These are phyloP conservation scores for Tetragonisca angustula DNA, from an alignment of 2,888 invertebrate genomes.

Conservation along the genomic window DNA sequence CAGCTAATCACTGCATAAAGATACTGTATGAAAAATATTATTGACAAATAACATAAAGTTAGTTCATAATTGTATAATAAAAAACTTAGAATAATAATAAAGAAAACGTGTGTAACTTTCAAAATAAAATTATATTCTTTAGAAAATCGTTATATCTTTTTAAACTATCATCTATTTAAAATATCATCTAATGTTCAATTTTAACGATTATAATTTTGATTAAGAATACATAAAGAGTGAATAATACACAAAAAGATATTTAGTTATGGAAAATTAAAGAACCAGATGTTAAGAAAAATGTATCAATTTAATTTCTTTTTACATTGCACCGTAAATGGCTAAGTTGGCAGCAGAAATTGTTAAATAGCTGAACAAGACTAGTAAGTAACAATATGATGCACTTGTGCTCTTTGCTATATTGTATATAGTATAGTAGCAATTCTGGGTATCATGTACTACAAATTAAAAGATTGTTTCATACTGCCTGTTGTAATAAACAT, in stretches of 20 bases:
- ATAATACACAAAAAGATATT: conserved; percentile 36
- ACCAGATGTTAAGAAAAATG: conserved; percentile 42
- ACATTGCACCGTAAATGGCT: conserved; percentile 53
- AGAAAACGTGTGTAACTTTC: background rate
- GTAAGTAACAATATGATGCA: conserved; percentile 48
- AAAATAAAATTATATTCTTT: conserved; percentile 1
- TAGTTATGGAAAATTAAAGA: conserved; percentile 39
- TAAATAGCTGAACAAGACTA: conserved; percentile 37
- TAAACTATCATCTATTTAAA: background rate
- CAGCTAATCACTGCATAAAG: background rate
- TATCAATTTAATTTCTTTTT: conserved; percentile 58
- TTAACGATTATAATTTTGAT: conserved; percentile 12
- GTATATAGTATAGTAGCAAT: conserved; percentile 26
- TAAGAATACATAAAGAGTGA: conserved; percentile 7
- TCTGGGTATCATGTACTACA: conserved; percentile 22
- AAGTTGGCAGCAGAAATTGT: conserved; percentile 27
- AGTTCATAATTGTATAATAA: background rate
- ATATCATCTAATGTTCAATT: conserved; percentile 13
- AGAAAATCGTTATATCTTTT: conserved; percentile 7
- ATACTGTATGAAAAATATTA: conserved; percentile 3
- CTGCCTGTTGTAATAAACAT: conserved; percentile 84
- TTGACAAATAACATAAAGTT: background rate
- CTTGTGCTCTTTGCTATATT: conserved; percentile 24
- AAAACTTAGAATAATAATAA: background rate
- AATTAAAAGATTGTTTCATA: conserved; percentile 51